phyloP scores from a whole-genome alignment of 2,888 invertebrate genomes.

The Temnothorax ravouxi region DNA sequence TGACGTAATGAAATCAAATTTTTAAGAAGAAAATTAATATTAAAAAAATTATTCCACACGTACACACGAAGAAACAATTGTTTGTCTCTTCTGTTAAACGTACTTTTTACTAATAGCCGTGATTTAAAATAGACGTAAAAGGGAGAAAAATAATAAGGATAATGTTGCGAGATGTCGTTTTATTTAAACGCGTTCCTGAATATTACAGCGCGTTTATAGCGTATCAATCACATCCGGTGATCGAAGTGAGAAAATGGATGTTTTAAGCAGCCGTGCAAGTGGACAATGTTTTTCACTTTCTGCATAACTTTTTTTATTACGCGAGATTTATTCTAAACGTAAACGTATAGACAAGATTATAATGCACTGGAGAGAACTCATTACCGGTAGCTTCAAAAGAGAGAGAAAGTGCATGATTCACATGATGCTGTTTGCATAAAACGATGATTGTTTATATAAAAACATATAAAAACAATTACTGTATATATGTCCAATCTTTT shows the following conservation, averaged over 20 bases:
- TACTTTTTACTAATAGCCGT: not conserved
- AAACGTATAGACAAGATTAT: conserved; percentile 41
- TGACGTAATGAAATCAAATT: not conserved
- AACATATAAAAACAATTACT: conserved; percentile 30
- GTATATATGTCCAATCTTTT: not conserved
- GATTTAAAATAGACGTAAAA: not conserved
- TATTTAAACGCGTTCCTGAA: conserved; percentile 2
- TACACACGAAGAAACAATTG: not conserved
- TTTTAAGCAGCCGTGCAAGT: not conserved
- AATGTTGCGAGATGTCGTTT: not conserved
- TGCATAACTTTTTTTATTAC: conserved; percentile 11
- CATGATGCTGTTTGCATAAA: conserved; percentile 31
- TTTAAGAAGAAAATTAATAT: not conserved
- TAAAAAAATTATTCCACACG: not conserved
- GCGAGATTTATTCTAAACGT: conserved; percentile 8
- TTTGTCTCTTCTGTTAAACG: not conserved
- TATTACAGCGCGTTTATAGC: not conserved
- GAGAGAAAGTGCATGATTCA: conserved; percentile 66
- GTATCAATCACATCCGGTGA: not conserved
- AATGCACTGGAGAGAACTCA: conserved; percentile 51
- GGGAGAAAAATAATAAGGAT: not conserved
- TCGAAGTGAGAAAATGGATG: not conserved
- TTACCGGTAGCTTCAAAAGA: conserved; percentile 61
- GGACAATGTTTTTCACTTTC: conserved; percentile 23
- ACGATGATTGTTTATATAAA: conserved; percentile 32